A percentile compares a stretch with the other conserved stretches of the same genome.
Conservation (phyloP, 2,888 invertebrate genomes). For the Campoplex capitator region DNA sequence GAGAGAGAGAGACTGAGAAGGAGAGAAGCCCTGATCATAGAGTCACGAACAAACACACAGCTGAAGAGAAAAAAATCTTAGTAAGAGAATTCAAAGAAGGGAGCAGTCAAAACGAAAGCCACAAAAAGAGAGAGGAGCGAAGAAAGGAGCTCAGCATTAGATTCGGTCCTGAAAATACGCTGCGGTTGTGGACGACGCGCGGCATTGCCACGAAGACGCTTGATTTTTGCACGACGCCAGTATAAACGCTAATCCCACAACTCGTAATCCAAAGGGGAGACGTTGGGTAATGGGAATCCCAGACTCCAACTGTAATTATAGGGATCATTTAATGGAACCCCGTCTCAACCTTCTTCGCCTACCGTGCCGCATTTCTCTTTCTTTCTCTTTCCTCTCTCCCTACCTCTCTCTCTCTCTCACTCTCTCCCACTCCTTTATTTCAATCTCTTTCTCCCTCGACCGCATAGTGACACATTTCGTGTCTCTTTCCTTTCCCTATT, state of each 20-base stretch:
- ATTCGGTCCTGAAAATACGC: slow-evolving; percentile 39
- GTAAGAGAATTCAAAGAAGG: slow-evolving; percentile 23
- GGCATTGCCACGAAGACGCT: slow-evolving; percentile 68
- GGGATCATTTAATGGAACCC: slow-evolving; percentile 81
- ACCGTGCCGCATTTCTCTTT: slow-evolving; percentile 50
- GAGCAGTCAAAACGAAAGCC: slow-evolving; percentile 55
- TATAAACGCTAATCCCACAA: slow-evolving; percentile 78
- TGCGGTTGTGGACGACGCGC: slow-evolving; percentile 50
- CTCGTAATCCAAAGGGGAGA: slow-evolving; percentile 73
- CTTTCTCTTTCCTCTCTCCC: slow-evolving; percentile 51
- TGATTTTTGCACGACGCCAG: slow-evolving; percentile 78
- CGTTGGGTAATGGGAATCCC: slow-evolving; percentile 73
- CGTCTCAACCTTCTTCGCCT: slow-evolving; percentile 73
- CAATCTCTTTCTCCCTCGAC: slow-evolving; percentile 20
- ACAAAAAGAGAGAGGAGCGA: slow-evolving; percentile 20
- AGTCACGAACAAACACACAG: slow-evolving; percentile 18
- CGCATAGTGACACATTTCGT: slow-evolving; percentile 35
- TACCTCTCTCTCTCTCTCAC: slow-evolving; percentile 7
- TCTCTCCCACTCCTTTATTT: slow-evolving; percentile 14
- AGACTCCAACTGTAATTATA: slow-evolving; percentile 81
- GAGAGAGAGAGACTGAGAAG: background rate
- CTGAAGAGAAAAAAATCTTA: slow-evolving; percentile 1
- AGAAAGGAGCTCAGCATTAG: slow-evolving; percentile 34
- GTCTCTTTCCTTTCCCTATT: slow-evolving; percentile 28
- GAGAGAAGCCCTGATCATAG: background rate